Evolutionary conservation across 2,797 vertebrate species (phyloP).

Genomic region (Alfaro cultratus): DNA sequence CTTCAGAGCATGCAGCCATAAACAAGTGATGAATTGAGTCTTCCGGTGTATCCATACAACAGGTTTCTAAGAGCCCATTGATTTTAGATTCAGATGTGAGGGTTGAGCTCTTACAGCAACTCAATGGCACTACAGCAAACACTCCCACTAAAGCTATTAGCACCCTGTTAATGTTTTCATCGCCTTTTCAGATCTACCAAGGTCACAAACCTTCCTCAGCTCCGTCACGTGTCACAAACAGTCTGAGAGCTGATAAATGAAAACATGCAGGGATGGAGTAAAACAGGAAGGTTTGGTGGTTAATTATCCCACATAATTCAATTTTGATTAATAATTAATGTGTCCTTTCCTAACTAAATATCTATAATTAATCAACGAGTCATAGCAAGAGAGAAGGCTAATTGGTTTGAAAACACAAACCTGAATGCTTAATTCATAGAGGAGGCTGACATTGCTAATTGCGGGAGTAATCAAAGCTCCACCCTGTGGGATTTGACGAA

Average conservation of each 20-base stretch:
- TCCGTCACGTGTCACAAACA: conserved; percentile 65
- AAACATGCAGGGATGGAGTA: conserved; percentile 55
- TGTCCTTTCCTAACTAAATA: conserved; percentile 99
- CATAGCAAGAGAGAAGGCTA: conserved; percentile 89
- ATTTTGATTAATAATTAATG: conserved; percentile 99
- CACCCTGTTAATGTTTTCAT: conserved; percentile 70
- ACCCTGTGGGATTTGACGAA: conserved; percentile 91
- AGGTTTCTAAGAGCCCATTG: conserved; percentile 76
- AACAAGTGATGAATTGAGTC: conserved; percentile 96
- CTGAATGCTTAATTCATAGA: conserved; percentile 98
- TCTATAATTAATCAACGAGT: conserved; percentile 99
- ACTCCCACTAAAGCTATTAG: conserved; percentile 70
- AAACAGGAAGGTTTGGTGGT: conserved; percentile 84
- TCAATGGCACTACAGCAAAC: conserved; percentile 72
- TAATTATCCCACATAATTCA: conserved; percentile 97
- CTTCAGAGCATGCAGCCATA: conserved; percentile 85
- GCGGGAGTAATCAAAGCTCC: conserved; percentile 96
- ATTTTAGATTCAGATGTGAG: conserved; percentile 74
- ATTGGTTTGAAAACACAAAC: conserved; percentile 99
- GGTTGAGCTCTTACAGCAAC: conserved; percentile 71
- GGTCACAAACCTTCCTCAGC: conserved; percentile 62
- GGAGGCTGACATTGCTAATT: conserved; percentile 97
- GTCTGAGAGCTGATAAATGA: conserved; percentile 55
- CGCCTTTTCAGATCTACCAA: conserved; percentile 69
- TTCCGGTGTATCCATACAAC: conserved; percentile 93